Base-by-base conservation (phyloP, 1,140 invertebrate genomes). In the Papilio machaon region DNA sequence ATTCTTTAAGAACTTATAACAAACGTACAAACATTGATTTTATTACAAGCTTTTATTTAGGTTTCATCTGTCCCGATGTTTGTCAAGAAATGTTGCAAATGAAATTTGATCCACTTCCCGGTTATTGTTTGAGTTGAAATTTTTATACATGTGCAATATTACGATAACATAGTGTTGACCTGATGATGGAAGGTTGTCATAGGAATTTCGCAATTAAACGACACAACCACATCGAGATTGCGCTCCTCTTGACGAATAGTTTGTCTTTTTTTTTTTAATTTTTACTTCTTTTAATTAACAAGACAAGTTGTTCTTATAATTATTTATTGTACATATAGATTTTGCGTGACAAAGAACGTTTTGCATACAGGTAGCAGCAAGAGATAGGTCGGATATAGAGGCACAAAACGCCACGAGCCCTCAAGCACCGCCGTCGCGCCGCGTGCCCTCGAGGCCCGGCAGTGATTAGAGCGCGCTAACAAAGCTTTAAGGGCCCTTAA, bases 391-490 rank as follows among this genome's bases (percentile, higher is more conserved):
- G 84, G 86, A 87, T 86, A 86, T 85, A 86, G 84, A 91, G 88
- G 89, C 91, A 91, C 91, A 94, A 94, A 93, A 94, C 91, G 90
- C 89, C 88, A 88, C 88, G 91, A 92, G 88, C 90, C 82, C 91
- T 92, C 82, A 81, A 91, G 84, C 60, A 11, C 30, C 64, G 64
- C 90, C 87, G 90, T 88, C 87, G 90, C 89, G 54, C 54, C 87
- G 90, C 89, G 88, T 89, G 90, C 83, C 88, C 87, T 90, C 86
- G 88, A 93, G 92, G 87, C 85, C 89, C 89, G 91, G 86, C 89
- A 91, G 91, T 94, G 91, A 94, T 94, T 92, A 94, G 90, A 92
- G 90, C 91, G 88, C 89, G 89, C 92, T 93, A 93, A 94, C 92
- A 93, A 93, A 94, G 92, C 89, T 87, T 87, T 47, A 79, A 94